A percentile compares a stretch with the other conserved stretches of the same genome.
Conservation (phyloP, 2,113 vertebrate species). For the Galemys pyrenaicus region DNA sequence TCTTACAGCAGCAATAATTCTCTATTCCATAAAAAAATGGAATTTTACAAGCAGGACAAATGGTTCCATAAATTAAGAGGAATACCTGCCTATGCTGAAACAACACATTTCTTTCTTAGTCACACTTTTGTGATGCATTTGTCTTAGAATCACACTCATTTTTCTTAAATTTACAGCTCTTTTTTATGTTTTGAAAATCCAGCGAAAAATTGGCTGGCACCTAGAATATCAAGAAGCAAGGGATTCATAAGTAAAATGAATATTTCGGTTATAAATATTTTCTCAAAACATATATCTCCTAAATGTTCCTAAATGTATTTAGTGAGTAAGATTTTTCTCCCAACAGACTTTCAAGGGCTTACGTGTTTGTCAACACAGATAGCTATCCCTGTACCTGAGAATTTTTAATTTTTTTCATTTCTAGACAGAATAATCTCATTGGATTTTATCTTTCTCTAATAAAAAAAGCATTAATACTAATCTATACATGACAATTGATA, state of each 20-base stretch:
- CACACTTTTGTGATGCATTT: slow-evolving; percentile 69
- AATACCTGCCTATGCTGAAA: slow-evolving; percentile 68
- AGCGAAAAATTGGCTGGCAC: slow-evolving; percentile 62
- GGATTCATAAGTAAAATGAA: slow-evolving; percentile 58
- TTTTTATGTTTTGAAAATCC: slow-evolving; percentile 72
- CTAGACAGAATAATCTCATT: background rate
- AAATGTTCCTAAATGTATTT: slow-evolving; percentile 55
- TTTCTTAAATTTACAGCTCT: slow-evolving; percentile 64
- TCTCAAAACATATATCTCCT: slow-evolving; percentile 61
- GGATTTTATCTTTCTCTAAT: background rate
- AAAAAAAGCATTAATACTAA: background rate
- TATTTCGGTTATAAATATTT: slow-evolving; percentile 57
- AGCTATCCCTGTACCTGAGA: background rate
- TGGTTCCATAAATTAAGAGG: slow-evolving; percentile 75
- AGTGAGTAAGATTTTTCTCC: background rate
- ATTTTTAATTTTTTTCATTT: background rate
- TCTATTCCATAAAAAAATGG: slow-evolving; percentile 73
- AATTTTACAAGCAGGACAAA: slow-evolving; percentile 77
- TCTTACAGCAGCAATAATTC: slow-evolving; percentile 72
- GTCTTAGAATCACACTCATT: slow-evolving; percentile 63
- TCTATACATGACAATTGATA: background rate
- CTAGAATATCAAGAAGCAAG: slow-evolving; percentile 65
- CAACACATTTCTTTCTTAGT: slow-evolving; percentile 68
- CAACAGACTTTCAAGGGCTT: background rate
- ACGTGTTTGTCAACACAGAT: background rate